phyloP scores from a whole-genome alignment of 2,888 invertebrate species.

The Eurytoma californica region DNA sequence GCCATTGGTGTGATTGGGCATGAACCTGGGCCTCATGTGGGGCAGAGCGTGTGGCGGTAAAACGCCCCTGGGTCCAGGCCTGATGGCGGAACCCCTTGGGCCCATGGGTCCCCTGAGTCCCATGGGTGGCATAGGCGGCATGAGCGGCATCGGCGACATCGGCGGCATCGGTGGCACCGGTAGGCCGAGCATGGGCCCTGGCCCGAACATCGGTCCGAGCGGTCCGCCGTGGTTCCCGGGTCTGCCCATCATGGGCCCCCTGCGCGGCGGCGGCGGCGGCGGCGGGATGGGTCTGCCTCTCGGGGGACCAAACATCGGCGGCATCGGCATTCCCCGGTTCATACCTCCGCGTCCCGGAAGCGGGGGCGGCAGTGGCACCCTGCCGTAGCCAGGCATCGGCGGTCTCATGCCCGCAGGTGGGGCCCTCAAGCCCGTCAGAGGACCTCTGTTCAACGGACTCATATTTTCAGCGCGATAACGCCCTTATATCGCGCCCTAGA shows the following conservation, averaged over 20 bases:
- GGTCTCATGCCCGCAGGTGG: slow-evolving; percentile 65
- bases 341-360: slow-evolving; percentile 49
- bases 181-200: neutral
- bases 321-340: slow-evolving; percentile 47
- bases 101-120: slow-evolving; percentile 60
- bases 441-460: slow-evolving; percentile 70
- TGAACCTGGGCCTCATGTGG: slow-evolving; percentile 68
- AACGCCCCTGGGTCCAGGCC: slow-evolving; percentile 62
- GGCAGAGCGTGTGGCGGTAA: slow-evolving; percentile 64
- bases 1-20: slow-evolving; percentile 63
- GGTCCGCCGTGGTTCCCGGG: slow-evolving; percentile 17
- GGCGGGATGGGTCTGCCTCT: slow-evolving; percentile 58
- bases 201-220: slow-evolving; percentile 22
- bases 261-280: slow-evolving; percentile 60
- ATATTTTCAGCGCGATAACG: slow-evolving; percentile 54
- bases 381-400: slow-evolving; percentile 61
- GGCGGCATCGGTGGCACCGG: slow-evolving; percentile 35
- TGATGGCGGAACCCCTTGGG: slow-evolving; percentile 58
- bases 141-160: slow-evolving; percentile 47
- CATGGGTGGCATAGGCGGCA: slow-evolving; percentile 59
- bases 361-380: slow-evolving; percentile 60
- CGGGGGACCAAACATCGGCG: slow-evolving; percentile 61
- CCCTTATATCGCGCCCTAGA: too few relatives aligned
- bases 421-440: slow-evolving; percentile 65
- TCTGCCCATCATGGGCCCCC: slow-evolving; percentile 55